Evolutionary conservation across 2,113 vertebrate species (phyloP), one percentile per base, ranked within the genome.

Genomic region (Thalassoma bifasciatum): DNA sequence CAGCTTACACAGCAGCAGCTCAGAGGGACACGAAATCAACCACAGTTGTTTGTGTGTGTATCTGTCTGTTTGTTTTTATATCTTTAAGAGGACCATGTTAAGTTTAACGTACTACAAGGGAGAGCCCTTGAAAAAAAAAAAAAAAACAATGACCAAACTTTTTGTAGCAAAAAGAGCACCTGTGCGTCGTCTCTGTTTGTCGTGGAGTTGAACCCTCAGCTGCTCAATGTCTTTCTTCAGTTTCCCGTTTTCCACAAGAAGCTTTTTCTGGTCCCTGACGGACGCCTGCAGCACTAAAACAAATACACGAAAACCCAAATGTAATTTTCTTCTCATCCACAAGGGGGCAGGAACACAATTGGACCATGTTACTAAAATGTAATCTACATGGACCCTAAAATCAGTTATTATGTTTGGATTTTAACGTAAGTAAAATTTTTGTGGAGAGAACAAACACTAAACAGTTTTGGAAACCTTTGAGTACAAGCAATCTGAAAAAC

Each of bases 201-300:
- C 94, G 75, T 96, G 94, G 24, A 99, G 93, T 50, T 96, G 93
- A 14, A 77, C 81, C 72, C 94, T 96, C 67, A 99, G 90, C 2
- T 91, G 93, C 42, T 97, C 96, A 44, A 99, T 97, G 94, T 99
- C 97, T 69, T 96, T 97, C 88, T 98, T 99, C 82, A 99, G 89
- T 84, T 98, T 98, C 11, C 90, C 95, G 87, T 99, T 98, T 93
- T 99, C 98, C 63, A 98, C 96, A 83, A 96, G 93, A 71, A 99
- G 95, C 63, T 97, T 98, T 92, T 98, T 99, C 92, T 99, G 96
- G 80, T 99, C 97, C 62, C 96, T 86, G 16, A 98, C 92, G 1
- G 97, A 97, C 4, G 96, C 90, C 90, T 98, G 97, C 72, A 99
- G 93, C 80, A 96, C 97, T 99, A 40, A 76, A 19, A 30, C 30